A percentile compares a stretch with the other conserved stretches of the same genome.
Evolutionary conservation across 2,113 vertebrate genomes (phyloP).

Genomic region (Ochotona curzoniae): DNA sequence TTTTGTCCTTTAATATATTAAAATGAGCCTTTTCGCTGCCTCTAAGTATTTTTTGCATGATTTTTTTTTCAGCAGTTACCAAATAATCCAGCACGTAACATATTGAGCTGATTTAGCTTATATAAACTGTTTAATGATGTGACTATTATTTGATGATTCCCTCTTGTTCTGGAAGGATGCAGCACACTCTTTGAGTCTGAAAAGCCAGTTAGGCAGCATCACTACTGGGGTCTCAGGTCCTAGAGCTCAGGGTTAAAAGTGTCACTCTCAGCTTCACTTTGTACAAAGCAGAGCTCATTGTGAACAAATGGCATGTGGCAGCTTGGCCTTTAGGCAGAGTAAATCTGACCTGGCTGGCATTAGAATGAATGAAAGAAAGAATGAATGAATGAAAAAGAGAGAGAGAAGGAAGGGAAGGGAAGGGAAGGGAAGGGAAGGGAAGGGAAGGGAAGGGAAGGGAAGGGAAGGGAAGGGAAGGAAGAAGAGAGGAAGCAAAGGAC

Average conservation of each 20-base stretch:
- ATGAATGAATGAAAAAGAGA: too few relatives aligned
- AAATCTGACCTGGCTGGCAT: not conserved
- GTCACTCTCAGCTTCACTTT: not conserved
- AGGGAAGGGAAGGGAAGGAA: too few relatives aligned
- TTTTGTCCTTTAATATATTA: conserved; percentile 16
- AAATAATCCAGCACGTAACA: not conserved
- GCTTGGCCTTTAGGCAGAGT: not conserved
- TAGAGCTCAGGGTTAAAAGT: not conserved
- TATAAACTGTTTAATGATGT: not conserved
- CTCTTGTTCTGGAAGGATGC: conserved; percentile 15
- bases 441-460: too few relatives aligned
- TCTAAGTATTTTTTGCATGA: conserved; percentile 17
- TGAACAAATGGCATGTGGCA: conserved; percentile 36
- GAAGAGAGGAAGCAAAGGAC: too few relatives aligned
- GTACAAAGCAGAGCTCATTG: not conserved
- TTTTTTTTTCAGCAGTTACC: conserved; percentile 32
- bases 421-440: too few relatives aligned
- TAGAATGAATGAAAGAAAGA: too few relatives aligned
- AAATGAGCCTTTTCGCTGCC: not conserved
- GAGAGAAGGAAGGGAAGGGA: too few relatives aligned
- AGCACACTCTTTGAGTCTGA: not conserved
- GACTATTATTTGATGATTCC: not conserved
- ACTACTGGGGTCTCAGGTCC: conserved; percentile 3
- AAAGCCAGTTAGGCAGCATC: not conserved
- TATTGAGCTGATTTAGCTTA: not conserved